Conservation (phyloP, 2,888 invertebrate species). For the Epinotia ramella region DNA sequence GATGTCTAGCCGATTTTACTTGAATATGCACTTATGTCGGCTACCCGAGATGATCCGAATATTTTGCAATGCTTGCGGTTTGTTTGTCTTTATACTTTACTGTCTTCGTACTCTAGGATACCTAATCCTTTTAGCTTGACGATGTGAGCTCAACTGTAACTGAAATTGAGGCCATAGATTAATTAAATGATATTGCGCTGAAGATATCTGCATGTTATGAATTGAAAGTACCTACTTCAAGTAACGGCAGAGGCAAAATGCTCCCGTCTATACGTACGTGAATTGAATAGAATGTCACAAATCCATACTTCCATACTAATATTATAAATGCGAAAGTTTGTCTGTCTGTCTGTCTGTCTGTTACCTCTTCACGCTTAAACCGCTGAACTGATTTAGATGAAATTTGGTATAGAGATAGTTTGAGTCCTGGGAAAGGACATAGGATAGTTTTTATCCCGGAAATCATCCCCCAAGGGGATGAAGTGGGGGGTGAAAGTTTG, state of each 20-base stretch:
- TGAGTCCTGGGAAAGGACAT: too few relatives aligned
- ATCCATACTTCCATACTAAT: too few relatives aligned
- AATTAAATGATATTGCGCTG: background rate
- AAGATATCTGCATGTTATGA: background rate
- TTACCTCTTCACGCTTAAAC: too few relatives aligned
- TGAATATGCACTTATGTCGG: constrained; percentile 7
- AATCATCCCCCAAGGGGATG: too few relatives aligned
- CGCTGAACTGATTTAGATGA: too few relatives aligned
- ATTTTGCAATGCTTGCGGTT: constrained; percentile 22
- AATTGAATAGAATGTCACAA: background rate
- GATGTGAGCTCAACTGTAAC: constrained; percentile 1
- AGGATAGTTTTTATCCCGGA: too few relatives aligned
- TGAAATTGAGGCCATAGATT: background rate
- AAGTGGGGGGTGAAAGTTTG: too few relatives aligned
- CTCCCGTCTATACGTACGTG: background rate
- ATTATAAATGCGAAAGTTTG: too few relatives aligned
- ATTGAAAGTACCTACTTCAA: background rate
- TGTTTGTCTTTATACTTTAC: constrained; percentile 9
- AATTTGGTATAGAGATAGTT: too few relatives aligned
- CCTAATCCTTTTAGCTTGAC: background rate
- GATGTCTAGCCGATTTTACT: constrained; percentile 24
- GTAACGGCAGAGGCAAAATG: background rate
- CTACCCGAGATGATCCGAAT: constrained; percentile 23
- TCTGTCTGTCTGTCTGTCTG: too few relatives aligned
- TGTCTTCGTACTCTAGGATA: background rate